phyloP scores from a whole-genome alignment of 64 coral and sea anemone species.

The Anthopleura sola region DNA sequence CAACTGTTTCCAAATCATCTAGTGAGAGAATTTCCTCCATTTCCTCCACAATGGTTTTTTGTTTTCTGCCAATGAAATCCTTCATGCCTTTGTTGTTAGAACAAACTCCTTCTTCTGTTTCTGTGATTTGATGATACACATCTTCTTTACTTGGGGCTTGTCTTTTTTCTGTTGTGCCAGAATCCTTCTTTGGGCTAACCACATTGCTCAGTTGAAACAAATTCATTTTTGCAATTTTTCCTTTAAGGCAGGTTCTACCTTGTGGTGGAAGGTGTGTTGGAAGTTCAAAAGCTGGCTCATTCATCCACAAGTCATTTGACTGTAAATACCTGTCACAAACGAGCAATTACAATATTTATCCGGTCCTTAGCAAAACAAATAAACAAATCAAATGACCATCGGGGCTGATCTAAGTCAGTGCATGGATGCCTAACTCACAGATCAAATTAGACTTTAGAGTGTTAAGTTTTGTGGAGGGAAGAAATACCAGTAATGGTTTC shows the following conservation, averaged over 20 bases:
- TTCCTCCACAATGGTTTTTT: not conserved
- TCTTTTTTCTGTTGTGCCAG: not conserved
- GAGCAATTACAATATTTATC: not conserved
- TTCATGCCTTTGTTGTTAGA: not conserved
- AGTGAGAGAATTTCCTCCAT: not conserved
- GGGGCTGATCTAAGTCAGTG: no score
- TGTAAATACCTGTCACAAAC: slow-evolving; percentile 47
- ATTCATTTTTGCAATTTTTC: slow-evolving; percentile 2
- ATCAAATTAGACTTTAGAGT: no score
- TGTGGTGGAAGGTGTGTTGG: slow-evolving; percentile 16
- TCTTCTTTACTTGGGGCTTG: not conserved
- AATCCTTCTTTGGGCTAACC: not conserved
- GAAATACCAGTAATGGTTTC: no score
- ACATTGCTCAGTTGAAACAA: not conserved
- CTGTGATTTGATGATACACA: not conserved
- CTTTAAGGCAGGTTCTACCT: not conserved
- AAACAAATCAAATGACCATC: no score
- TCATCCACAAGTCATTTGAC: slow-evolving; percentile 30
- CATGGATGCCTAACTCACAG: no score
- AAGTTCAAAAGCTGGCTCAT: slow-evolving; percentile 47
- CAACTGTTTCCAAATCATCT: not conserved
- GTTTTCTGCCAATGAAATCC: not conserved
- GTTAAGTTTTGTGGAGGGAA: no score
- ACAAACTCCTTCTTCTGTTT: not conserved
- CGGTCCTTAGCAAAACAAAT: not conserved